Base-by-base conservation (phyloP, 2,888 invertebrate species). In the Scaptomyza polygonia region DNA sequence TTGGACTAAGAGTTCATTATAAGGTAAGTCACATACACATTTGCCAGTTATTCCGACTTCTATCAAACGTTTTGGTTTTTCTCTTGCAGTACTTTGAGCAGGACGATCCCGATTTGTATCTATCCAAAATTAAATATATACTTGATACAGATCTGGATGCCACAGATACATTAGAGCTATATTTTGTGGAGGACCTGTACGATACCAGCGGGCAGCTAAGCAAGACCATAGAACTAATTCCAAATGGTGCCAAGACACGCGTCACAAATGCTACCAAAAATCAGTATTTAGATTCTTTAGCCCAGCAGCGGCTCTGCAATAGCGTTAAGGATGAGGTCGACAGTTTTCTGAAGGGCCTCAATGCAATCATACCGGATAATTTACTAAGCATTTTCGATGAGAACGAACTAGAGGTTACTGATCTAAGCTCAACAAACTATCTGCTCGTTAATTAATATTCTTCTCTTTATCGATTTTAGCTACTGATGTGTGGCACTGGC, bases 341-440 rank as follows among this genome's bases (percentile, higher is more conserved):
- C 89, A 95, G 96, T 77, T 98, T 98, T 92, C 93, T 98, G 48
- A 96, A 96, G 87, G 98, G 98, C 0, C 94, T 98, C 54, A 96
- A 97, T 92, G 95, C 97, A 91, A 94, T 98, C 42, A 97, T 98
- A 88, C 98, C 98, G 5, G 97, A 97, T 92, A 96, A 97, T 92
- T 93, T 98, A 82, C 93, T 98, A 69, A 97, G 97, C 89, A 97
- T 98, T 91, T 98, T 98, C 92, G 98, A 98, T 92, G 98, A 98
- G 92, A 97, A 97, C 92, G 98, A 98, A 92, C 93, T 98, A 27
- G 98, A 98, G 96, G 97, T 97, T 90, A 90, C 68, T 5, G 4
- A 25, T 25, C 25, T 9, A 14, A 11, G 7, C 29, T n/a, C 12
- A 7, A 1, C 12, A 1, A 12, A 21, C 5, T 3, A 5, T 14